Evolutionary conservation across 2,888 invertebrate genomes (phyloP), one percentile per base, ranked within the genome.

Genomic region (Dryadula phaetusa): DNA sequence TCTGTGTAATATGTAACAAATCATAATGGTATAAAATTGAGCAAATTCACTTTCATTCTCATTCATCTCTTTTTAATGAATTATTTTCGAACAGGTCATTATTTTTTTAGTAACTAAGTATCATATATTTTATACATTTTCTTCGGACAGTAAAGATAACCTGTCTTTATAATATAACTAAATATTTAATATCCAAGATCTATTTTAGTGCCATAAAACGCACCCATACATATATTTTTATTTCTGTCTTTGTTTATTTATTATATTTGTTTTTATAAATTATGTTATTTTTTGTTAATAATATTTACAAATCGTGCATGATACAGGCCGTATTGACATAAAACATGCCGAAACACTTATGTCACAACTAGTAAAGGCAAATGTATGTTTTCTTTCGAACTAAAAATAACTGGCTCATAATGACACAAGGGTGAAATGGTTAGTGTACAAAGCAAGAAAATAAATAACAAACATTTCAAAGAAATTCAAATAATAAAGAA

Each of bases 401-500:
- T 67, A 65, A 69, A 70, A 70, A 72, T 70, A 72, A 56, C 53
- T 54, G 54, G 40, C 65, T 64, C 53, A 64, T 64, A 63, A 70
- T 62, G 61, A 61, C 62, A 70, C 69, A 60, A 73, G 72, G 52
- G 64, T 70, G 69, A 65, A 65, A 62, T 16, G 3, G 18, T 22
- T 16, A 37, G 18, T 14, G 37, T n/a, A 54, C 25, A 58, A 56
- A 28, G 25, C 10, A 12, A 28, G 7, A 56, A 8, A 3, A 54
- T 37, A 37, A 56, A 18, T 10, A 25, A 37, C 22, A 37, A 40
- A 56, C 28, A 18, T 22, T 47, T 47, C 22, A 22, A 14, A 47
- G 46, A 46, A 46, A 10, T 18, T 14, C 0, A 52, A 8, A n/a
- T 47, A n/a, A 18, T 10, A 32, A 22, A 14, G 20, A 34, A 37